Evolutionary conservation across 2,888 invertebrate genomes (phyloP), one percentile per base, ranked within the genome.

Genomic region (Leucophenga montana): DNA sequence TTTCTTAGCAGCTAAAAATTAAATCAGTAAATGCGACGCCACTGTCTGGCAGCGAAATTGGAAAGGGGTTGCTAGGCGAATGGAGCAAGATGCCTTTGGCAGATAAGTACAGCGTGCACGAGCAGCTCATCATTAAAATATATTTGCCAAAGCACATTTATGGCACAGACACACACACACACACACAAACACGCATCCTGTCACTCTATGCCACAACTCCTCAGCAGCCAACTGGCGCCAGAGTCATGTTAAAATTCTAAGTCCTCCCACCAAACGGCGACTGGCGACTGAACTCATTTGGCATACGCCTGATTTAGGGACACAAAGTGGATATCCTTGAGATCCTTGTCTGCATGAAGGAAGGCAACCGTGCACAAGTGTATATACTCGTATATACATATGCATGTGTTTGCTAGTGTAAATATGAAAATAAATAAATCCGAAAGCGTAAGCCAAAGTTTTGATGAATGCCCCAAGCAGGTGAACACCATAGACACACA

Each of bases 401-500:
- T 69, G 68, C 50, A 71, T 69, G 62, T 72, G 65, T 75, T 66
- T 76, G 73, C 78, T 76, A 78, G 72, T 73, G 78, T 78, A 85
- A 85, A 84, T 84, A 84, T 85, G 81, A 84, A 84, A 84, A 84
- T 83, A 84, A 84, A 84, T 85, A 85, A 84, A 83, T 84, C 80
- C 84, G 74, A 75, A 76, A 76, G 9, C 81, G 82, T 81, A 82
- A 85, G 84, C 81, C 77, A 84, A 84, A 84, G 82, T 79, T 84
- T 78, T 85, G 83, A 82, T 84, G 84, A 82, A 83, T 82, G 83
- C 83, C 84, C 80, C 78, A 80, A 78, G 82, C 82, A 83, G 81
- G 78, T 84, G 80, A 79, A 79, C 76, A 78, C 75, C 74, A 75
- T 76, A 75, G 39, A 44, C 68, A 46, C 39, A 68, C 31, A 67